A percentile compares a stretch with the other conserved stretches of the same genome.
Evolutionary conservation across 2,113 vertebrate genomes (phyloP).

Genomic region (Hyaena hyaena): DNA sequence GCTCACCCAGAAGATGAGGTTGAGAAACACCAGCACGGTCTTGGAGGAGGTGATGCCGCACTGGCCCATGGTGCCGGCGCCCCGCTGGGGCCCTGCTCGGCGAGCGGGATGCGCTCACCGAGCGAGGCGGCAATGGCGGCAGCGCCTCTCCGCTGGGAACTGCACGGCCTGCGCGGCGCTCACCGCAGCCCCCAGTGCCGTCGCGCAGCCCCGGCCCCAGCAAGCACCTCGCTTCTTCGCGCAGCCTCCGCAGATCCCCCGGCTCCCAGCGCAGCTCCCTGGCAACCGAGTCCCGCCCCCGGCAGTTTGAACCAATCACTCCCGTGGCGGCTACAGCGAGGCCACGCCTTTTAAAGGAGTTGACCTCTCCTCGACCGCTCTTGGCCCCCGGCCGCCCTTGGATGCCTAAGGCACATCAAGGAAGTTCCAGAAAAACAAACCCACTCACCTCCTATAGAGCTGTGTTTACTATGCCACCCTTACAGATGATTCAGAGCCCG

Average conservation of each 20-base stretch:
- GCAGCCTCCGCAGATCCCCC: slow-evolving; percentile 58
- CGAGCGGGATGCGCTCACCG: slow-evolving; percentile 50
- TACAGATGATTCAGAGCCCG: background rate
- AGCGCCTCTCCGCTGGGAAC: background rate
- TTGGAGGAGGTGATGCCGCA: slow-evolving; percentile 98
- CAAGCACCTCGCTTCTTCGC: slow-evolving; percentile 29
- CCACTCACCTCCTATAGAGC: rapidly evolving
- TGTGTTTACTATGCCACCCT: background rate
- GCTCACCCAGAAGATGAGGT: slow-evolving; percentile 97
- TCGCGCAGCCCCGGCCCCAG: slow-evolving; percentile 6
- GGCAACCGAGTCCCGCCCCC: slow-evolving; percentile 60
- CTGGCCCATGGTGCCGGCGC: slow-evolving; percentile 87
- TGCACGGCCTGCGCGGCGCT: background rate
- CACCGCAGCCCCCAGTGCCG: background rate
- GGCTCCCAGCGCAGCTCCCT: background rate
- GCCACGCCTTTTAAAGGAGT: slow-evolving; percentile 67
- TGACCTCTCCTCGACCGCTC: background rate
- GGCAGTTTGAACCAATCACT: slow-evolving; percentile 46
- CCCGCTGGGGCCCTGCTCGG: slow-evolving; percentile 64
- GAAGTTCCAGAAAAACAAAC: background rate
- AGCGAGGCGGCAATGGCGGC: slow-evolving; percentile 58
- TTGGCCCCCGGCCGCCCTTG: slow-evolving; percentile 45
- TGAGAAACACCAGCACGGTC: slow-evolving; percentile 97
- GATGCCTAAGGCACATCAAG: background rate
- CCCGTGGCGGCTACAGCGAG: background rate